Evolutionary conservation across 2,797 vertebrate species (phyloP), one percentile per base, ranked within the genome.

Genomic region (Scolopax rusticola): DNA sequence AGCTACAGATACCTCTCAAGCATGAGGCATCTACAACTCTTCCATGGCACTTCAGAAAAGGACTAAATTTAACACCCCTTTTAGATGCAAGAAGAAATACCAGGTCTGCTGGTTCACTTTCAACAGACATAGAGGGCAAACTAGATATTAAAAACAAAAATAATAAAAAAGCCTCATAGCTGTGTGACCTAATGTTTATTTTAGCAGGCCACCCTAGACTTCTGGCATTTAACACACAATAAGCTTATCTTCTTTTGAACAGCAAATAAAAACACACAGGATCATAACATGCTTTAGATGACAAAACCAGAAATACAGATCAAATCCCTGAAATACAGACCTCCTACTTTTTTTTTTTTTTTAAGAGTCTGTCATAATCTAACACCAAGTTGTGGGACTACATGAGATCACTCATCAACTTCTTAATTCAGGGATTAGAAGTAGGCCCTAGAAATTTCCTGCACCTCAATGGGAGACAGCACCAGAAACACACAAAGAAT

Each of bases 1-100:
- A 86, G 32, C 48, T 53, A 70, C 0, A 0, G 36, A 77, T 4
- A 53, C 16, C 17, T 15, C 74, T 56, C n/a, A 67, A 71, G 40
- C 6, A 75, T 4, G 24, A 68, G 12, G 20, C 15, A 76, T 59
- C 33, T 79, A 64, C 24, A 56, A 9, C 27, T 63, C 21, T 38
- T 7, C 28, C 15, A 43, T 48, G 12, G n/a, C 8, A 74, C 74
- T 77, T 53, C 48, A 54, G 45, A 61, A 48, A 4, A 65, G 2
- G 15, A 63, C 11, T 45, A 17, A 95, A 67, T 56, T 82, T 38
- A 63, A 14, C 14, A 63, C 2, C 27, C 9, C 60, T 89, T 40
- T 90, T 40, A 77, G 51, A 82, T 9, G 4, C 36, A 74, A 79
- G 32, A 67, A 5, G 3, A 93, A 73, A 48, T 17, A 78, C 2